phyloP scores from a whole-genome alignment of 1,140 invertebrate species.

The Choristoneura fumiferana region DNA sequence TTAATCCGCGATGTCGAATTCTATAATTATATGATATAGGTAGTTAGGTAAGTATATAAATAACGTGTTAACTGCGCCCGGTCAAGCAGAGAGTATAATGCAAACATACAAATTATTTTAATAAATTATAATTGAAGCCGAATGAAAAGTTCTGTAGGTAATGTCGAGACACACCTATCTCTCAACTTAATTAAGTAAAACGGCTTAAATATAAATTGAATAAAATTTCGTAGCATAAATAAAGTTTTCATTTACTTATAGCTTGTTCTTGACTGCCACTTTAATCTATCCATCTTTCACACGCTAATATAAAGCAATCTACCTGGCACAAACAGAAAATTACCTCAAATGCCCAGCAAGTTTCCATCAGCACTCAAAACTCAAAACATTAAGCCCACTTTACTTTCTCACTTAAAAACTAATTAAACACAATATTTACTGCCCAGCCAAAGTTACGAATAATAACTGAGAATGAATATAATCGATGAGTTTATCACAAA shows the following conservation, averaged over 20 bases:
- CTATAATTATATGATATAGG: background rate
- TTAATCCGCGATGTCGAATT: constrained; percentile 14
- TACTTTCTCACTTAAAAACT: constrained; percentile 1
- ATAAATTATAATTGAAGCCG: background rate
- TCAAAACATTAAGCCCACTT: background rate
- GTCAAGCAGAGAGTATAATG: background rate
- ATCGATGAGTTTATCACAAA: constrained; percentile 36
- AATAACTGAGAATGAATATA: constrained; percentile 16
- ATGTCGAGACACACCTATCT: too few relatives aligned
- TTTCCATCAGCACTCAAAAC: constrained; percentile 8
- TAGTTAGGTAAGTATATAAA: constrained; percentile 11
- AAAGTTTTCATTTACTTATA: too few relatives aligned
- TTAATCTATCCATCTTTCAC: background rate
- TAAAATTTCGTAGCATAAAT: too few relatives aligned
- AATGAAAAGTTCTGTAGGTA: too few relatives aligned
- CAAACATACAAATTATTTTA: background rate
- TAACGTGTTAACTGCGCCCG: background rate
- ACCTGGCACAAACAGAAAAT: background rate
- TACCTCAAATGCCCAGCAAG: constrained; percentile 13
- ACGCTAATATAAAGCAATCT: background rate
- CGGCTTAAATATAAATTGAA: too few relatives aligned
- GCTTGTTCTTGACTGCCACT: too few relatives aligned
- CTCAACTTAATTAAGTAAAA: too few relatives aligned
- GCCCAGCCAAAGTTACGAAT: background rate
- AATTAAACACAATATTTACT: background rate